Percentiles rank a stretch among this genome's conserved stretches.
phyloP scores from a whole-genome alignment of 1,140 invertebrate species.

The Drosophila punjabiensis region DNA sequence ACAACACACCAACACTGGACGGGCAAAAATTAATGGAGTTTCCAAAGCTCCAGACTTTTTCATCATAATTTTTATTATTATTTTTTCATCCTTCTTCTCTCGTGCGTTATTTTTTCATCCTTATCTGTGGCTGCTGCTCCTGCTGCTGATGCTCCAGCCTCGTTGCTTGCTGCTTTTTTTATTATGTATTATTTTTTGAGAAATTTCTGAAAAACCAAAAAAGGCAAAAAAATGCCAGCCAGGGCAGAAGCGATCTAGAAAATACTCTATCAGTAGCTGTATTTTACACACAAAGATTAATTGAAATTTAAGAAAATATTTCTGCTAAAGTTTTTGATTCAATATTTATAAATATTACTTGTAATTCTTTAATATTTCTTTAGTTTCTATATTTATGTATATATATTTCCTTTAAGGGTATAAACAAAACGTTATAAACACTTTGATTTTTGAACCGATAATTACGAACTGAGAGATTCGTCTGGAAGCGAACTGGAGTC shows the following conservation, averaged over 20 bases:
- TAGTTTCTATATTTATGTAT: neutral
- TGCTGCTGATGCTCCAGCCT: constrained; percentile 32
- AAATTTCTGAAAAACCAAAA: constrained; percentile 60
- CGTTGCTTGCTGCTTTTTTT: constrained; percentile 48
- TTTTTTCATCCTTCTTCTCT: constrained; percentile 47
- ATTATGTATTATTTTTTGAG: constrained; percentile 76
- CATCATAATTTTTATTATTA: constrained; percentile 78
- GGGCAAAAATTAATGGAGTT: constrained; percentile 81
- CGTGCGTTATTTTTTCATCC: constrained; percentile 36
- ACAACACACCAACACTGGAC: constrained; percentile 14
- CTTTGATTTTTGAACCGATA: constrained; percentile 20
- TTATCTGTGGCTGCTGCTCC: constrained; percentile 43
- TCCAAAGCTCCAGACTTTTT: constrained; percentile 68
- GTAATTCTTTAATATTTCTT: neutral
- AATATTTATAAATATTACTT: neutral
- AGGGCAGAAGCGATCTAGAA: neutral
- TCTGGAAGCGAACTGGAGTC: constrained; percentile 58
- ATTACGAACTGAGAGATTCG: constrained; percentile 54
- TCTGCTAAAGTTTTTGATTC: neutral
- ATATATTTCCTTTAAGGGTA: constrained; percentile 3
- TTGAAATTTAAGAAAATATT: neutral
- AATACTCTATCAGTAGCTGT: neutral
- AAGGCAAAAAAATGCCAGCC: neutral
- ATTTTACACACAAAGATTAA: neutral
- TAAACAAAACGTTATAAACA: neutral